Evolutionary conservation across 2,113 vertebrate genomes (phyloP), one percentile per base, ranked within the genome.

Genomic region (Perognathus longimembris): DNA sequence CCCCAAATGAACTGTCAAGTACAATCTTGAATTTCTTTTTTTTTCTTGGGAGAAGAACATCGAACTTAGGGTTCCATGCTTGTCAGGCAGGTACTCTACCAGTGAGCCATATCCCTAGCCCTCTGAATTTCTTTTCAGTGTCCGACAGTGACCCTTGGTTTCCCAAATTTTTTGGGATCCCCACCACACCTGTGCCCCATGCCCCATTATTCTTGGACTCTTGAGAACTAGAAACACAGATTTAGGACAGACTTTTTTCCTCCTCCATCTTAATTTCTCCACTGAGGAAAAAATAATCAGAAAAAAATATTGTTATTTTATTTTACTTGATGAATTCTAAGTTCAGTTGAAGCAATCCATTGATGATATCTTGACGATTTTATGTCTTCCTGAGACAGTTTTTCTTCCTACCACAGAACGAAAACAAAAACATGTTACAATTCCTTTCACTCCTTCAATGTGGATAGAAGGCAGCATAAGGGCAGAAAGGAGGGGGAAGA

Each of bases 351-450:
- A 78, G 40, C 15, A 54, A 38, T 75, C 34, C 14, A 28, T 50
- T 81, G 32, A 57, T 28, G 66, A 79, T 63, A 45, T 45, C 12
- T 45, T 45, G n/a, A 77, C 61, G 73, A n/a, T 89, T 84, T 57
- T 78, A 59, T 30, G 50, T 71, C 17, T 93, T 28, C 81, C 66
- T 73, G 73, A 86, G 61, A 20, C 76, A 91, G 67, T 9, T 95
- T 87, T 97, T 95, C 88, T 94, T 28, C 69, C 81, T 92, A 87
- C 15, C 38, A 64, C 22, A 76, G 50, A 88, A 87, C 88, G n/a
- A 89, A 92, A 84, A 5, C 61, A 96, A 75, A 96, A 70, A 78
- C 63, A 73, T 1, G 64, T 95, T 91, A 95, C 94, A 86, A 80
- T 45, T 93, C 34, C n/a, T 93, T 63, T 79, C 69, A 50, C 15